phyloP scores from a whole-genome alignment of 64 coral and sea anemone genomes.

The Catalaphyllia jardinei region DNA sequence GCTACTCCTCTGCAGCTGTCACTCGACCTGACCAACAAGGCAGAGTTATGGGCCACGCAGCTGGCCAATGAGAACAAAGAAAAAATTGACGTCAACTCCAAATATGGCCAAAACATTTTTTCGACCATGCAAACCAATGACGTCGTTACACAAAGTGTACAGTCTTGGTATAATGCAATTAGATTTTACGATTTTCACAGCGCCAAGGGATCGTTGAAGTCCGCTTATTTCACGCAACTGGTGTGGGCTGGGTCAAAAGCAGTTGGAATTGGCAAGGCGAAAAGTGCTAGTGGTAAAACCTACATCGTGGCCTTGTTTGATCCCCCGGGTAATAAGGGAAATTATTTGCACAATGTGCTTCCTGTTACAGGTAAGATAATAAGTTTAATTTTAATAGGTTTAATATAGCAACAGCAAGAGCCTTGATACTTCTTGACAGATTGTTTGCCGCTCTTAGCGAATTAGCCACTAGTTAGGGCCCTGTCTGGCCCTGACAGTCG shows the following conservation, averaged over 20 bases:
- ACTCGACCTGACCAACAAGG: conserved; percentile 69
- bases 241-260: conserved; percentile 64
- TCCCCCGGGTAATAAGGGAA: conserved; percentile 60
- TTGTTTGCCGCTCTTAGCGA: no score
- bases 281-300: conserved; percentile 54
- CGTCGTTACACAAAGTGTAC: conserved; percentile 46
- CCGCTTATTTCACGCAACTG: conserved; percentile 76
- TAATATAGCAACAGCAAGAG: no score
- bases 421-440: no score
- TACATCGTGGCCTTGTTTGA: conserved; percentile 84
- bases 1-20: conserved; percentile 65
- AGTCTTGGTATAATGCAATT: conserved; percentile 85
- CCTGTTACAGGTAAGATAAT: conserved; percentile 71
- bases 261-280: conserved; percentile 75
- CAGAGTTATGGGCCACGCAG: conserved; percentile 49
- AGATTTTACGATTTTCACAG: conserved; percentile 72
- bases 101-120: conserved; percentile 86
- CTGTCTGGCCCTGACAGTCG: no score
- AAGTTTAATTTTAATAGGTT: no score
- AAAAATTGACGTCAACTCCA: conserved; percentile 70
- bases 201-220: conserved; percentile 28
- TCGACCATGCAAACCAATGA: conserved; percentile 43
- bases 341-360: conserved; percentile 49
- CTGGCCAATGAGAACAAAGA: conserved; percentile 75
- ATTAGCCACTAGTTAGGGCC: no score